These are phyloP conservation scores for Antigone vipio DNA, from an alignment of 2,113 vertebrate species.

Conservation along the genomic window DNA sequence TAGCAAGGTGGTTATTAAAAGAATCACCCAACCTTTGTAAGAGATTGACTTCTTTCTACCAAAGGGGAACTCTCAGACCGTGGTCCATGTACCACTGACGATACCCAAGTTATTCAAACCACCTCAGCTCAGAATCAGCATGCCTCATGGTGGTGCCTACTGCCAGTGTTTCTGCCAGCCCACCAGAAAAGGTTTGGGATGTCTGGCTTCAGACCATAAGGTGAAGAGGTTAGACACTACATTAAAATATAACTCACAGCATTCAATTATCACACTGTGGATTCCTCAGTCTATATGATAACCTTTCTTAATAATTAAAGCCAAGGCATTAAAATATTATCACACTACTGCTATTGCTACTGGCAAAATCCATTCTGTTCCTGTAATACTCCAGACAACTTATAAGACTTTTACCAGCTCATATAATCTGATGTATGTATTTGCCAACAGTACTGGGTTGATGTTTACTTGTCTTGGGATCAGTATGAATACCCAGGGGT, in stretches of 20 bases:
- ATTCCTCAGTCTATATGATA: not conserved
- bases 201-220: not conserved
- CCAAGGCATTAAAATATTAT: accelerated
- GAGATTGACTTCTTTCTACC: not conserved
- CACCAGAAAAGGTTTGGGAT: not conserved
- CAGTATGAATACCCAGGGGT: constrained; percentile 82
- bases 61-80: accelerated
- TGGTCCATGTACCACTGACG: accelerated
- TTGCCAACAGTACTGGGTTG: constrained; percentile 80
- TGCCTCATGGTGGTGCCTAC: not conserved
- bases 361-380: not conserved
- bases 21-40: not conserved
- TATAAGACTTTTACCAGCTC: not conserved
- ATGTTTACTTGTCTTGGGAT: constrained; percentile 87
- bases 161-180: not conserved
- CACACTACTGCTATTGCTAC: not conserved
- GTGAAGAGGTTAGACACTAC: not conserved
- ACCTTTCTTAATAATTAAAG: not conserved
- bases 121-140: not conserved
- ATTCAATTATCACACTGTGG: not conserved
- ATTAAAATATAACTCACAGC: not conserved
- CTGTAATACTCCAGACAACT: not conserved
- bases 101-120: not conserved
- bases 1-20: not conserved
- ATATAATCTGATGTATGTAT: not conserved